Base-by-base conservation (phyloP, 2,113 vertebrate species). In the Canis aureus region DNA sequence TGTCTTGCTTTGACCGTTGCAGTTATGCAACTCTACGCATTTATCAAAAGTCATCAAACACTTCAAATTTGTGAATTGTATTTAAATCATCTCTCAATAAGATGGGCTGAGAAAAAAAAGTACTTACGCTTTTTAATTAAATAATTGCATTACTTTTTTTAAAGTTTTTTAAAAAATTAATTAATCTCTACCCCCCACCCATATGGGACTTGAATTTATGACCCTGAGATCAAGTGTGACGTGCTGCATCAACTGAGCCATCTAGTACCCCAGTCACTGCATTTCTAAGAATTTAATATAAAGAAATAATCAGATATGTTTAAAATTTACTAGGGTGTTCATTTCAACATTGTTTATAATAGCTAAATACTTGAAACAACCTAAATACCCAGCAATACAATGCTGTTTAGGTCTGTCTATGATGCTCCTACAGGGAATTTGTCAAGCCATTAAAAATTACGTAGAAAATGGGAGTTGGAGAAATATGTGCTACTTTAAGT, bases 241-340 rank as follows among this genome's bases (percentile, higher is more conserved):
- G 17, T 69, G 32, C 67, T 35, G 8, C 20, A n/a, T 8, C 67
- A 69, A 20, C 32, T 20, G 67, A 69, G 67, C 17, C 67, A 35
- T 32, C 32, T 17, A 10, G 67, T 8, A 69, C 8, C 32, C 67
- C 51, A 67, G 25, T 80, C 90, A 66, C 27, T 23, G 23, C 22
- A 57, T 55, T 51, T 85, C 62, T 85, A 93, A 95, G 43, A 89
- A 76, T 71, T 97, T 73, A 66, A 76, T 67, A 60, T 69, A 91
- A n/a, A 22, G 35, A 66, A 91, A 94, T 59, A 64, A 73, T 92
- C 25, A 69, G 81, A 92, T 73, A 32, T 76, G 22, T 59, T 38
- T 79, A 73, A 95, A 59, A 79, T 11, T 57, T 73, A 71, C 25
- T 59, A 83, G 49, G 27, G 53, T 66, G 23, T 89, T 84, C 9